Percentiles rank a stretch among this genome's conserved stretches.
Conservation (phyloP, 2,888 invertebrate genomes). For the Ichneumoninae sp. region DNA sequence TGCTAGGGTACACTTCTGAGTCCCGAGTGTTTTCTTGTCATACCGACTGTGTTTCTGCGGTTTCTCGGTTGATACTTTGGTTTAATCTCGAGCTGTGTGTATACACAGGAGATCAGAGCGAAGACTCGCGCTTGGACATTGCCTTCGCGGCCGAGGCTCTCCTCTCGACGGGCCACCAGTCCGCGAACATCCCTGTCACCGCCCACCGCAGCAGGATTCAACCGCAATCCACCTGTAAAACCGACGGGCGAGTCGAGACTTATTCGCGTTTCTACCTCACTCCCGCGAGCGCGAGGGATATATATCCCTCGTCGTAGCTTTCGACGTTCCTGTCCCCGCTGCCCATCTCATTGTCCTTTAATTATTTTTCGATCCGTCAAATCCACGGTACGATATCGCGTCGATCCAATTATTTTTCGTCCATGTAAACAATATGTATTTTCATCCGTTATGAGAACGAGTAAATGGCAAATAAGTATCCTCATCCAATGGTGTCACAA, state of each 20-base stretch:
- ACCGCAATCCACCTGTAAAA: slow-evolving; percentile 62
- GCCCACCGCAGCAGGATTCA: slow-evolving; percentile 56
- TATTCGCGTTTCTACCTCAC: slow-evolving; percentile 49
- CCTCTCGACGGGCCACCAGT: slow-evolving; percentile 42
- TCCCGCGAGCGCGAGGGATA: not conserved
- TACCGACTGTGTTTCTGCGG: slow-evolving; percentile 49
- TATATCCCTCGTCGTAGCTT: not conserved
- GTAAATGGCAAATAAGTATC: not conserved
- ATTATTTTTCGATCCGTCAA: slow-evolving; percentile 8
- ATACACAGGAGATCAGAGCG: slow-evolving; percentile 47
- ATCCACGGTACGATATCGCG: slow-evolving; percentile 36
- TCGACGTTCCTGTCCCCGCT: slow-evolving; percentile 28
- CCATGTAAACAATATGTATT: not conserved
- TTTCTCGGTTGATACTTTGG: slow-evolving; percentile 23
- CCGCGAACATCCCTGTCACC: slow-evolving; percentile 57
- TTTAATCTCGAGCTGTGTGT: slow-evolving; percentile 2
- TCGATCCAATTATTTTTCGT: slow-evolving; percentile 24
- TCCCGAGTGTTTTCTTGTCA: slow-evolving; percentile 58
- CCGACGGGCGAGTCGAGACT: slow-evolving; percentile 27
- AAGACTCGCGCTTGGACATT: slow-evolving; percentile 2
- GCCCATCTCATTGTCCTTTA: slow-evolving; percentile 53
- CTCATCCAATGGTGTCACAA: not conserved
- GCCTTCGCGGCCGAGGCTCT: slow-evolving; percentile 9
- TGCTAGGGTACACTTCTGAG: slow-evolving; percentile 71
- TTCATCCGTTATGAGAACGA: no score